Evolutionary conservation across 2,797 vertebrate genomes (phyloP).

Genomic region (Arctocebus calabarensis): DNA sequence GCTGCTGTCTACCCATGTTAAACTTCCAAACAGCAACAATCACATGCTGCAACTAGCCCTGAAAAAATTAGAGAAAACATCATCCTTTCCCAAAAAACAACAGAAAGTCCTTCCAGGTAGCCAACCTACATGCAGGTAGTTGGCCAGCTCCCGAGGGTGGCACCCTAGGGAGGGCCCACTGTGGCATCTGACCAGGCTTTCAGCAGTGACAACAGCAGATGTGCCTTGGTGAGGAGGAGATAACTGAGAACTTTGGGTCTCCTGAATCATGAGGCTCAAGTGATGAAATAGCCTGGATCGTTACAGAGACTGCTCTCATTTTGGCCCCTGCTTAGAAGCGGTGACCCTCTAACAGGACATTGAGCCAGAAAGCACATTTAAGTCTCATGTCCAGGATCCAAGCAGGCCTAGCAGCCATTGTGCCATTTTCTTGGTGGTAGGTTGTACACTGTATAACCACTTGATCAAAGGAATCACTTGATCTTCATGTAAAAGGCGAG

Average conservation of each 20-base stretch:
- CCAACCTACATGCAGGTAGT: neutral
- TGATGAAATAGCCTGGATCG: neutral
- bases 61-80: neutral
- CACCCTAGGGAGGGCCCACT: neutral
- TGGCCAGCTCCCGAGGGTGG: accelerated
- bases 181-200: neutral
- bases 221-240: neutral
- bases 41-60: neutral
- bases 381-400: neutral
- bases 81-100: neutral
- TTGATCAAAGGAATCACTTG: neutral
- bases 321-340: neutral
- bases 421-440: neutral
- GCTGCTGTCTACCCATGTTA: neutral
- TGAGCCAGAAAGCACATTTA: neutral
- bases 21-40: neutral
- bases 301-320: neutral
- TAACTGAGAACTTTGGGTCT: neutral
- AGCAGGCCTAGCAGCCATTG: neutral
- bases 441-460: neutral
- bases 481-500: neutral
- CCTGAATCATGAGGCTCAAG: neutral
- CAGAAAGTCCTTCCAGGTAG: neutral
- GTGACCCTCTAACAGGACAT: neutral
- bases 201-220: neutral